phyloP scores from a whole-genome alignment of 2,797 vertebrate genomes.

The Vipera ursinii region DNA sequence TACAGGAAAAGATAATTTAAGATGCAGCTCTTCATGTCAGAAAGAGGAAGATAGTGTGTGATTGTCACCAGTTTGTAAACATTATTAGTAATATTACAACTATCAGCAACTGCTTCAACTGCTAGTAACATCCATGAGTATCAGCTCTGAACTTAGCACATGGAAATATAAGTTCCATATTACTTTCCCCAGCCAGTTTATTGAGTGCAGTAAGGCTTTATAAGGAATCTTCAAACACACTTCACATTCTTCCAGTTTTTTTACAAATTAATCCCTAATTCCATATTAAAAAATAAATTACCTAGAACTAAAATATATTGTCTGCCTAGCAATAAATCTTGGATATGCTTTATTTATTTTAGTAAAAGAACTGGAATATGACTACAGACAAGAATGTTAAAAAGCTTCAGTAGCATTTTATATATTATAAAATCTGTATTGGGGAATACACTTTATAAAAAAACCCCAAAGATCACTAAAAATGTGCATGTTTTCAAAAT shows the following conservation, averaged over 20 bases:
- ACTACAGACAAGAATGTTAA: background rate
- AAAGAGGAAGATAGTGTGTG: background rate
- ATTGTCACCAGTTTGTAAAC: background rate
- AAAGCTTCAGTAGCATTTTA: background rate
- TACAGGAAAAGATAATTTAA: background rate
- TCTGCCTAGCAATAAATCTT: background rate
- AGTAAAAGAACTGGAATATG: background rate
- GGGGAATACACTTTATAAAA: background rate
- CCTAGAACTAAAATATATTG: background rate
- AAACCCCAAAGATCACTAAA: background rate
- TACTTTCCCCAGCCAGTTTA: background rate
- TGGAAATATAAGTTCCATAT: background rate
- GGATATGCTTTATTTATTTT: background rate
- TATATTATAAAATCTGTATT: background rate
- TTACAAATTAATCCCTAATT: background rate
- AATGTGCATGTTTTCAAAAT: background rate
- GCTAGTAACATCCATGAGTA: background rate
- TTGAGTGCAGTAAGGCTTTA: background rate
- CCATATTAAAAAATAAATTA: background rate
- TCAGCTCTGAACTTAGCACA: background rate
- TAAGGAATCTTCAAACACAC: background rate
- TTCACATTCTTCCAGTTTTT: background rate
- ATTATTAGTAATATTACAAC: background rate
- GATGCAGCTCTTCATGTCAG: background rate
- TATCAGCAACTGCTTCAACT: background rate